Percentiles rank a stretch among this genome's conserved stretches.
Evolutionary conservation across 2,888 invertebrate genomes (phyloP).

Genomic region (Macaria notata): DNA sequence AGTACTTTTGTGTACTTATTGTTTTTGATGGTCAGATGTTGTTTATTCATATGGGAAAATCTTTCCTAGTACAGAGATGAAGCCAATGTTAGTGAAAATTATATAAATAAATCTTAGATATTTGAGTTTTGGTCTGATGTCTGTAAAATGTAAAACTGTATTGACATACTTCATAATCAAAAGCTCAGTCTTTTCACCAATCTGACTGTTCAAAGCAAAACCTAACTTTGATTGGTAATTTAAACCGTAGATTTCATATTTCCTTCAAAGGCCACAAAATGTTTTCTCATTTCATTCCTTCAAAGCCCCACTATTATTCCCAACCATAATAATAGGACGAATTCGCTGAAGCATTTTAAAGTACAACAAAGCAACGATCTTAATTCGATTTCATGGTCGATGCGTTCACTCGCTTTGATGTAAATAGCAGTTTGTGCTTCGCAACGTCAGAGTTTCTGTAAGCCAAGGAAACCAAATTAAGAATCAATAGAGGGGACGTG

Average conservation of each 20-base stretch:
- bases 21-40: too few relatives aligned
- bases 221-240: too few relatives aligned
- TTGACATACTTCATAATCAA: too few relatives aligned
- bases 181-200: too few relatives aligned
- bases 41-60: too few relatives aligned
- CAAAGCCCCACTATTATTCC: conserved; percentile 16
- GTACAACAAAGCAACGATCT: conserved; percentile 32
- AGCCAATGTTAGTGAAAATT: too few relatives aligned
- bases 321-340: conserved; percentile 24
- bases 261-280: conserved; percentile 5
- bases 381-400: conserved; percentile 39
- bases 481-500: conserved; percentile 25
- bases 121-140: too few relatives aligned
- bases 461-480: conserved; percentile 22
- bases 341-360: conserved; percentile 33
- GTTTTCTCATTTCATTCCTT: conserved; percentile 9
- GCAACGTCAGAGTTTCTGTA: conserved; percentile 22
- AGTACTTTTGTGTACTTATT: too few relatives aligned
- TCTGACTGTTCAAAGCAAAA: too few relatives aligned
- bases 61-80: too few relatives aligned
- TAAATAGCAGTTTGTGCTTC: conserved; percentile 28
- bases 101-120: too few relatives aligned
- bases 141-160: too few relatives aligned
- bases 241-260: conserved; percentile 1
- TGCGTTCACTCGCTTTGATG: conserved; percentile 33